Base-by-base conservation (phyloP, 1,140 invertebrate genomes). In the Drosophila littoralis region DNA sequence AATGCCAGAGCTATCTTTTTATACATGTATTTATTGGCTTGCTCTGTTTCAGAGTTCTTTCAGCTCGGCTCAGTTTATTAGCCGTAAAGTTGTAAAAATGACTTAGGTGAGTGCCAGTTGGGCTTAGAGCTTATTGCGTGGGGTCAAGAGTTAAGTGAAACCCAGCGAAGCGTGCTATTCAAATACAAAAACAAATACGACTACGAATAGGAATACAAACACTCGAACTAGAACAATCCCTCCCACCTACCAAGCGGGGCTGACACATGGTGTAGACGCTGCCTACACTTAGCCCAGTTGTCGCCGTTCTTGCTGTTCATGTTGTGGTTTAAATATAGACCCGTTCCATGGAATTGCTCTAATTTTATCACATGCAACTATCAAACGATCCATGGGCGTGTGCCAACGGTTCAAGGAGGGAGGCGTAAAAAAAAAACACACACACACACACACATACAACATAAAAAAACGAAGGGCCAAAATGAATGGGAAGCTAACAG, bases 61-160 rank as follows among this genome's bases (percentile, higher is more conserved):
- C 57, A 50, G 46, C 17, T 61, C 48, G 59, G 52, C 46, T 72
- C 60, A 59, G 52, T 79, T 86, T 86, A 86, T 88, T 86, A 83
- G 79, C 77, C 82, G 83, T 77, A 77, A 79, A 88, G 75, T 75
- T 71, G 81, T 84, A 52, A 85, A 72, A 79, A 46, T 38, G 77
- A 43, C 55, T 55, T 40, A 76, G 73, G 63, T 79, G 54, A 60
- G 55, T 52, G 57, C 52, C 52, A 43, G 51, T 17, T 42, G 22
- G 52, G 36, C 35, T 57, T 28, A 28, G 42, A 40, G 50, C 46
- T 59, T 66, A 67, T 88, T 86, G 73, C 76, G 73, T 82, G 79
- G 80, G 83, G 83, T 86, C 84, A 86, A 80, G 84, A 88, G 79
- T 83, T 83, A 71, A 82, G 58, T 74, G 73, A 86, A 77, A 83